Evolutionary conservation across 1,140 invertebrate genomes (phyloP).

Genomic region (Paracyclopina nana): DNA sequence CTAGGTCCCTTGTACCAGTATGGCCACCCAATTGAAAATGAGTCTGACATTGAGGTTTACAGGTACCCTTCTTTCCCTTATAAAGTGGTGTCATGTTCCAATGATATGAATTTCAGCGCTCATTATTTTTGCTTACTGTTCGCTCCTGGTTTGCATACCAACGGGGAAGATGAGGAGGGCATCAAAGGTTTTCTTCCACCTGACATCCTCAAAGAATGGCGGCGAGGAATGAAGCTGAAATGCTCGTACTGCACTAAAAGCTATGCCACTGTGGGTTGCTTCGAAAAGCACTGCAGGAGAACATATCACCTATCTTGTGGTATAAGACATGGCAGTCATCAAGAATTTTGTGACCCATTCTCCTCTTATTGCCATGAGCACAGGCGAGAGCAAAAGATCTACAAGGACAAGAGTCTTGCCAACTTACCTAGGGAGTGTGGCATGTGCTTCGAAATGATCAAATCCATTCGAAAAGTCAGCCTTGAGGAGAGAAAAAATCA

Average conservation of each 20-base stretch:
- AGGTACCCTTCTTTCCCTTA: too few species aligned
- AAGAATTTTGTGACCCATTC: slow-evolving; percentile 33
- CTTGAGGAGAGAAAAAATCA: not conserved
- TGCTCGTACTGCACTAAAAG: slow-evolving; percentile 37
- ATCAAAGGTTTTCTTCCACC: slow-evolving; percentile 38
- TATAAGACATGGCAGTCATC: slow-evolving; percentile 31
- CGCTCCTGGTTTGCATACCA: slow-evolving; percentile 38
- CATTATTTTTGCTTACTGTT: slow-evolving; percentile 26
- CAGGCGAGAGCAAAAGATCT: slow-evolving; percentile 32
- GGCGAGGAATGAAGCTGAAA: slow-evolving; percentile 29
- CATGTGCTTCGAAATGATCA: slow-evolving; percentile 36
- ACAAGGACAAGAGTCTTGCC: slow-evolving; percentile 21
- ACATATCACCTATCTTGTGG: slow-evolving; percentile 40
- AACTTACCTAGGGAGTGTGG: slow-evolving; percentile 26
- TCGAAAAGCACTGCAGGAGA: not conserved
- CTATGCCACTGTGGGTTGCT: slow-evolving; percentile 38
- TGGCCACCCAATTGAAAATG: too few species aligned
- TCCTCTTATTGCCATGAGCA: slow-evolving; percentile 41
- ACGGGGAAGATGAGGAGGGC: slow-evolving; percentile 35
- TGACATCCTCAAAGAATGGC: slow-evolving; percentile 38
- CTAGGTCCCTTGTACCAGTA: too few species aligned
- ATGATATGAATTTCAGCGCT: too few species aligned
- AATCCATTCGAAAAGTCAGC: slow-evolving; percentile 18
- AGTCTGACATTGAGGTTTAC: too few species aligned
- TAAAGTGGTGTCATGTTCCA: too few species aligned